Percentiles rank a stretch among this genome's conserved stretches.
Conservation (phyloP, 2,888 invertebrate genomes). For the Lasioglossum vierecki region DNA sequence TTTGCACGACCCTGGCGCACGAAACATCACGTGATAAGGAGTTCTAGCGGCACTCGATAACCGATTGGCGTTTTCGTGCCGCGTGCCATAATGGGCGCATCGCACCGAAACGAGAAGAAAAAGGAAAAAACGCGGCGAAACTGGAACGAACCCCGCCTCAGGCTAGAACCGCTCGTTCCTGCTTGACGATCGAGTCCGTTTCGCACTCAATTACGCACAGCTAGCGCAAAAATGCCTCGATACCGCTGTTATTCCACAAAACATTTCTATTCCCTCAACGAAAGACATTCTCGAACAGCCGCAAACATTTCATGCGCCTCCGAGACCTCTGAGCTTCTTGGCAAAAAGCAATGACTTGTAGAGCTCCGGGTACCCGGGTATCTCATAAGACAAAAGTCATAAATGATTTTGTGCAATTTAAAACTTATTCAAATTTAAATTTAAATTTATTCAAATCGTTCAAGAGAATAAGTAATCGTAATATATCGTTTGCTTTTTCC, state of each 20-base stretch:
- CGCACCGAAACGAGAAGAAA: slow-evolving; percentile 8
- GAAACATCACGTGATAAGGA: slow-evolving; percentile 35
- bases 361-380: too few species aligned
- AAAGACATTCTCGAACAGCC: neutral
- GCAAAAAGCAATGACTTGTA: too few species aligned
- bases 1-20: slow-evolving; percentile 24
- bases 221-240: neutral
- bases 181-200: slow-evolving; percentile 18
- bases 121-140: slow-evolving; percentile 16
- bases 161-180: slow-evolving; percentile 7
- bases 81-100: slow-evolving; percentile 22
- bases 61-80: slow-evolving; percentile 27
- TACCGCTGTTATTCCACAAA: neutral
- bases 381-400: too few species aligned
- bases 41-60: slow-evolving; percentile 25
- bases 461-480: too few species aligned
- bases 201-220: slow-evolving; percentile 24
- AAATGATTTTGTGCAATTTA: too few species aligned
- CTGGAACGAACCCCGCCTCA: slow-evolving; percentile 19
- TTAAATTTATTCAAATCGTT: too few species aligned
- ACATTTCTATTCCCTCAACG: neutral
- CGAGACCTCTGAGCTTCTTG: neutral
- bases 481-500: too few species aligned
- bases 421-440: too few species aligned
- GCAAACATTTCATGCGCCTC: neutral